Evolutionary conservation across 2,797 vertebrate genomes (phyloP), one percentile per base, ranked within the genome.

Genomic region (Graptemys geographica): DNA sequence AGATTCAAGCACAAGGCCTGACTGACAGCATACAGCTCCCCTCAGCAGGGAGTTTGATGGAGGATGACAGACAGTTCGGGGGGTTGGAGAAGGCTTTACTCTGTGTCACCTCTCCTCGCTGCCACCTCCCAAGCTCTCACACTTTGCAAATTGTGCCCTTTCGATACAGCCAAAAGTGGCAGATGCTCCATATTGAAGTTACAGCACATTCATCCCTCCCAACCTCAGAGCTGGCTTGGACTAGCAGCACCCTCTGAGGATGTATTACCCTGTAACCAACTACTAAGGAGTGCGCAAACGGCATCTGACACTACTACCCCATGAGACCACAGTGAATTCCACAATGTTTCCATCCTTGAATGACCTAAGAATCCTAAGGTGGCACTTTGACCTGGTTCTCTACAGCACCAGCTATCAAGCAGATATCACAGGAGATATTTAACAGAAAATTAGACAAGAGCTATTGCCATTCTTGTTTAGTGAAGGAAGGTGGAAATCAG

Each of bases 391-490:
- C 62, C 65, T 84, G n/a, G 37, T 47, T 72, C 31, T 90, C 65
- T 74, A 57, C 88, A 86, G 69, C 93, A 80, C 12, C 83, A 93
- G 41, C 23, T 81, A 84, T 72, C 94, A 49, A 91, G 74, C 88
- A 96, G 87, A 93, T 2, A 59, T 0, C 49, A 89, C 37, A 83
- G 84, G 81, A 87, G 82, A 82, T 85, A 94, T 55, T 56, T 4
- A 82, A 87, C 81, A 59, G 92, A 88, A 90, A 91, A 91, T 0
- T 4, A 92, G 86, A 87, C 23, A 90, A 11, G 19, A 95, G 92
- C 93, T 94, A 89, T 86, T 94, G 89, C 89, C 94, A 93, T 90
- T 16, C 94, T 91, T 89, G 83, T 83, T 95, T 89, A 88, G 28
- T 33, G 51, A 84, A 56, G 59, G 56, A 94, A 92, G 88, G 79